Percentiles rank a stretch among this genome's conserved stretches.
phyloP scores from a whole-genome alignment of 1,140 invertebrate species.

The Drosophila navojoa region DNA sequence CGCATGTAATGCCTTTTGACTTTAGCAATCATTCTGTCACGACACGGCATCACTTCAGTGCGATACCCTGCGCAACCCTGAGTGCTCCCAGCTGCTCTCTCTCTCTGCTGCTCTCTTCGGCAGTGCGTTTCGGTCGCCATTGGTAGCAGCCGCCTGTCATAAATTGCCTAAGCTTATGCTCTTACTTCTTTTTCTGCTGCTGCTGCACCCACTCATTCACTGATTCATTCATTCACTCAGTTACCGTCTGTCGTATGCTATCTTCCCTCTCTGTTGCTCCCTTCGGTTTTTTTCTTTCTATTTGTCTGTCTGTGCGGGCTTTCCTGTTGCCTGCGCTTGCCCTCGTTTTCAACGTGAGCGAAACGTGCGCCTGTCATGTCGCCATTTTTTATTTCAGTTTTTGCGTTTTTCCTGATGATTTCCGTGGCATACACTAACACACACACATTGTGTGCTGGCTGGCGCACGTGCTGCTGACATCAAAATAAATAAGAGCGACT shows the following conservation, averaged over 20 bases:
- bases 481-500: constrained; percentile 73
- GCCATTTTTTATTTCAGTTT: constrained; percentile 52
- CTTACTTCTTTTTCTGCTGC: not conserved
- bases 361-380: constrained; percentile 66
- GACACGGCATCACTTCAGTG: constrained; percentile 12
- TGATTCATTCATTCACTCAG: constrained; percentile 9
- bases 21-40: constrained; percentile 31
- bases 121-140: constrained; percentile 24
- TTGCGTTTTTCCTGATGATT: constrained; percentile 50
- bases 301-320: constrained; percentile 20
- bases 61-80: constrained; percentile 13
- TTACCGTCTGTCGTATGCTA: constrained; percentile 44
- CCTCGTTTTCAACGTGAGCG: constrained; percentile 51
- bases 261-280: constrained; percentile 4
- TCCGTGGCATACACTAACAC: constrained; percentile 35
- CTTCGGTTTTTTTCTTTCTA: constrained; percentile 7
- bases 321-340: constrained; percentile 37
- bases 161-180: constrained; percentile 54
- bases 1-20: constrained; percentile 35
- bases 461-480: constrained; percentile 75
- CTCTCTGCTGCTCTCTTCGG: not conserved
- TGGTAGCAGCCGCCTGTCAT: constrained; percentile 44
- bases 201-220: constrained; percentile 42
- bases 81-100: not conserved
- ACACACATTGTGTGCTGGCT: constrained; percentile 6